A percentile compares a stretch with the other conserved stretches of the same genome.
Conservation (phyloP, 92 coral and sea anemone species). For the Plumapathes pennacea region DNA sequence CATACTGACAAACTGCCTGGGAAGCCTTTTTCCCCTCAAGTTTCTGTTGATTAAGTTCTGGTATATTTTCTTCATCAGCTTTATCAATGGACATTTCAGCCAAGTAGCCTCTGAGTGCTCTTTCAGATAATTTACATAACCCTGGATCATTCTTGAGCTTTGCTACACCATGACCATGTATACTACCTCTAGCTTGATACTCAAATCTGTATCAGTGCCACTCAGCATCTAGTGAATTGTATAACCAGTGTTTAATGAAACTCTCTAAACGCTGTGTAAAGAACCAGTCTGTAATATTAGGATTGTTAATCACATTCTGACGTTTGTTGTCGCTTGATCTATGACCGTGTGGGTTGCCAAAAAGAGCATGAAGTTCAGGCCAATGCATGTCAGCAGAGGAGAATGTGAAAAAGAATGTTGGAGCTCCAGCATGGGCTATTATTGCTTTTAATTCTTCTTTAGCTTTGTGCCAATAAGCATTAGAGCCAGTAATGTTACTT, state of each 20-base stretch:
- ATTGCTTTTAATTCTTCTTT: slow-evolving; percentile 74
- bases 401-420: slow-evolving; percentile 70
- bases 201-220: slow-evolving; percentile 86
- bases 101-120: slow-evolving; percentile 47
- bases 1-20: slow-evolving; percentile 19
- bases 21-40: slow-evolving; percentile 27
- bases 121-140: slow-evolving; percentile 39
- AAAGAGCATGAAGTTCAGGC: slow-evolving; percentile 64
- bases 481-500: slow-evolving; percentile 53
- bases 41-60: slow-evolving; percentile 30
- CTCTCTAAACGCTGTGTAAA: slow-evolving; percentile 55
- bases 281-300: slow-evolving; percentile 62
- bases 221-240: slow-evolving; percentile 66
- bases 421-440: slow-evolving; percentile 53
- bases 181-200: slow-evolving; percentile 73
- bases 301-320: slow-evolving; percentile 59
- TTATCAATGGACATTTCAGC: slow-evolving; percentile 22
- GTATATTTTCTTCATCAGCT: slow-evolving; percentile 19
- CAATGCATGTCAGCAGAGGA: slow-evolving; percentile 78
- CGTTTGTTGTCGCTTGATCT: slow-evolving; percentile 28
- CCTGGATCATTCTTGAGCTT: slow-evolving; percentile 73
- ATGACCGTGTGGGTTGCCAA: slow-evolving; percentile 10
- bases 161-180: slow-evolving; percentile 72
- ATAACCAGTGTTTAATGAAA: slow-evolving; percentile 68
- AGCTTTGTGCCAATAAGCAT: slow-evolving; percentile 70